Base-by-base conservation (phyloP, 2,113 vertebrate genomes). In the Turdus rufiventris region DNA sequence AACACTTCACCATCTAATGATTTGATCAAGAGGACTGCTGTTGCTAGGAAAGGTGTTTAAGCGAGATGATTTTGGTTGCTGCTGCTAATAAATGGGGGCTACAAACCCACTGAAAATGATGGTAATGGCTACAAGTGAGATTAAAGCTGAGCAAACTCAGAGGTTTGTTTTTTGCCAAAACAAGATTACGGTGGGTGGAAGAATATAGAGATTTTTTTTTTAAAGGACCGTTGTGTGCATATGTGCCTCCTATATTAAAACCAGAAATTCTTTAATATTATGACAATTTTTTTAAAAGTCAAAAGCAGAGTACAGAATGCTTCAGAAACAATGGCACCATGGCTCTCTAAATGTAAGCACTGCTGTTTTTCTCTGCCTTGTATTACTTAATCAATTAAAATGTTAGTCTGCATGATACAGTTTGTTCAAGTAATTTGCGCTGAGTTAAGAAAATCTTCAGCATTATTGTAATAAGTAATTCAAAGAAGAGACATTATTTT, bases 391-490 rank as follows among this genome's bases (percentile, higher is more conserved):
- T 88, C n/a, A 77, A 74, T 88, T 94, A 77, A 80, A 89, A 83
- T 74, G 1, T 77, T 89, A 73, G 40, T 56, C 60, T 88, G 10
- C 67, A 40, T 71, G 63, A 82, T 70, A 74, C 12, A 48, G 68
- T 86, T 93, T 93, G 43, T 88, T 90, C 61, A 93, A 94, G 43
- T 61, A 82, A 97, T 97, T 95, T 96, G 23, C 2, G 12, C 63
- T 19, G 19, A 90, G 50, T 96, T 83, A 95, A 85, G 62, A 74
- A 95, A 93, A 85, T 79, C n/a, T 92, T 89, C 48, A 87, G 20
- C 20, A 91, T 88, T 96, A 90, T 84, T 89, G 77, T 47, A 93
- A 86, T 83, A 92, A 96, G 91, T 91, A 95, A 85, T 91, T 90
- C 85, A 93, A 94, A 94, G 54, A 91, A 88, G 67, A 84, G 17